These are phyloP conservation scores for Coranthus polyacanthus DNA, from an alignment of 2,797 vertebrate genomes.

Conservation along the genomic window DNA sequence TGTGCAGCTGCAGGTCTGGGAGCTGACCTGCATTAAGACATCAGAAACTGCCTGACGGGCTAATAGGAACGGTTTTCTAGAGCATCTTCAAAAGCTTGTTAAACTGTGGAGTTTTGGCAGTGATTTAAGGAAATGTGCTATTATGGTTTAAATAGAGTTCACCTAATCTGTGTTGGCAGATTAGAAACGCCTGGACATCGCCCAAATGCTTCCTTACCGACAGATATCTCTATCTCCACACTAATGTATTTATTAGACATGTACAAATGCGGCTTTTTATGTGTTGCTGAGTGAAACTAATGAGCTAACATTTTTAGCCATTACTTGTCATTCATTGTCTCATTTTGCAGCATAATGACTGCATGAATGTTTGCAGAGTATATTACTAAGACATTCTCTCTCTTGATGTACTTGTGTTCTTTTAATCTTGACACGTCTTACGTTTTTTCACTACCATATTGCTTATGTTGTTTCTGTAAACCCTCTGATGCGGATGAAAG, in stretches of 20 bases:
- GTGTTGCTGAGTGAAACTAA: constrained; percentile 39
- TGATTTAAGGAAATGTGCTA: constrained; percentile 81
- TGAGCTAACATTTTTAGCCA: constrained; percentile 41
- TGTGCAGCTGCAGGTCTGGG: constrained; percentile 77
- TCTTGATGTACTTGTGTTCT: constrained; percentile 34
- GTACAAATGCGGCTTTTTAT: constrained; percentile 47
- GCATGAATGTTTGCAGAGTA: not conserved
- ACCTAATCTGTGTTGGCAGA: constrained; percentile 81
- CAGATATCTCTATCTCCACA: constrained; percentile 52
- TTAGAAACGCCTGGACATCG: constrained; percentile 70
- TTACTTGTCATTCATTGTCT: constrained; percentile 7
- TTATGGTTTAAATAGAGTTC: constrained; percentile 80
- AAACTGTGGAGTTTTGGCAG: constrained; percentile 78
- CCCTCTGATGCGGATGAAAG: constrained; percentile 59
- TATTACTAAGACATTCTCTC: not conserved
- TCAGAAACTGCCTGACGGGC: constrained; percentile 76
- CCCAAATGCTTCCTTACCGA: constrained; percentile 56
- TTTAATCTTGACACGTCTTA: constrained; percentile 49
- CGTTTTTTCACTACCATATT: constrained; percentile 41
- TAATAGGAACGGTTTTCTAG: constrained; percentile 74
- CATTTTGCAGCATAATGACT: constrained; percentile 2
- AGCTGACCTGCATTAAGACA: constrained; percentile 84
- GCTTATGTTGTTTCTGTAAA: constrained; percentile 60
- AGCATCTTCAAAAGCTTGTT: constrained; percentile 81
- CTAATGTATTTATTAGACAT: constrained; percentile 70